Base-by-base conservation (phyloP, 2,888 invertebrate species). In the Dynastes grantii region DNA sequence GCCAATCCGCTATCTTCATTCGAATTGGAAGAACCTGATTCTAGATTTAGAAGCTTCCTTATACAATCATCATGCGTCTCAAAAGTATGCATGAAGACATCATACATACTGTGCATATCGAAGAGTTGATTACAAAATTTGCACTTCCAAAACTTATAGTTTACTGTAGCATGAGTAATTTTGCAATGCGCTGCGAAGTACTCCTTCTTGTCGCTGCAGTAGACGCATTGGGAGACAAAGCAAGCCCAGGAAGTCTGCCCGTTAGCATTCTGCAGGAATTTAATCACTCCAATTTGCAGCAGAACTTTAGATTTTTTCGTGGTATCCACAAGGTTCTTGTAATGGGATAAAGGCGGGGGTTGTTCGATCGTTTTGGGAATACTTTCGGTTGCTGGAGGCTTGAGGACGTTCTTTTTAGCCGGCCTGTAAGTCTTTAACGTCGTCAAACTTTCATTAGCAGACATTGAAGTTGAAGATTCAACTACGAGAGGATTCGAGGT, bases 171-270 rank as follows among this genome's bases (percentile, higher is more conserved):
- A 11, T 89, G 89, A 0, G 83, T 83, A 22, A 84, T 83, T 37
- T 82, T 83, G 79, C 87, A 88, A 80, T 89, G 89, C 27, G 79
- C 78, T 55, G 84, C 81, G 81, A 88, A 88, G 2, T 83, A 81
- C 2, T 84, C 82, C 64, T 83, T 82, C 45, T 85, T 84, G 16
- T 84, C 82, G 0, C 86, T 85, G 2, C 83, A 81, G 77, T 85
- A 87, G 3, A 84, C 81, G 79, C 89, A 89, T 2, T 84, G 81
- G 0, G 85, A 81, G 22, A 86, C 83, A 40, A 85, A 49, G 22
- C 67, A 67, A 0, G 45, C 40, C 22, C 45, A 67, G n/a, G 45
- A 3, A 9, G 27, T 49, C 81, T 84, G 29, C 0, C 68, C 64
- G 4, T 75, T 55, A 22, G 73, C 76, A 16, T 80, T 80, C 9